Base-by-base conservation (phyloP, 2,113 vertebrate species). In the Thinocorus orbignyianus region DNA sequence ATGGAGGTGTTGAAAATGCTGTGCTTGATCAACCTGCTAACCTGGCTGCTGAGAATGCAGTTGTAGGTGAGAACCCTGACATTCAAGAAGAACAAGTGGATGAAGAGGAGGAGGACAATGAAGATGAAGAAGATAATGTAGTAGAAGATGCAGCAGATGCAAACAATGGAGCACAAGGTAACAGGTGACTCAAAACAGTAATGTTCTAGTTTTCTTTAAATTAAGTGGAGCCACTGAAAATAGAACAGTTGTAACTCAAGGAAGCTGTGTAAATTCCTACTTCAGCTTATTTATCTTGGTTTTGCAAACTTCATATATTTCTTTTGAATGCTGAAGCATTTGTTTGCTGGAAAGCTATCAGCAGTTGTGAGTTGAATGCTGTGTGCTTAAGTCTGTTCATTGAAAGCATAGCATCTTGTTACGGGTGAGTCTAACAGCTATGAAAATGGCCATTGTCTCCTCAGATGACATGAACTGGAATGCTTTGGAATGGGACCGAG, bases 401-500 rank as follows among this genome's bases (percentile, higher is more conserved):
- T 91, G 74, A 81, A 85, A 90, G 68, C 33, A 10, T 58, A 30
- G 22, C 31, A 15, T 88, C 22, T 70, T 83, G 18, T 20, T 91
- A 65, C 71, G 71, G 11, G 24, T 51, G 31, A 88, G 52, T 86
- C 51, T 90, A 35, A 82, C 39, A 81, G 33, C 41, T 94, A 9
- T 86, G 55, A 94, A 88, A 92, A 86, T 49, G 93, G 15, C 46
- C 24, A 6, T 82, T 97, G 10, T 93, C 66, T 88, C 96, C 97
- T 69, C 85, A 99, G 99, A 99, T 97, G 99, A 99, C 96, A 98
- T 99, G 98, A 99, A 99, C 98, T 99, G 99, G 99, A 99, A 99
- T 76, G 99, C 99, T 46, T 93, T 99, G 96, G 99, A 99, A 89
- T 99, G 99, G 99, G 99, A 99, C 94, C 98, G 99, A 94, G 99